These are phyloP conservation scores for Crotalus horridus DNA, from an alignment of 2,113 vertebrate species.

Conservation along the genomic window DNA sequence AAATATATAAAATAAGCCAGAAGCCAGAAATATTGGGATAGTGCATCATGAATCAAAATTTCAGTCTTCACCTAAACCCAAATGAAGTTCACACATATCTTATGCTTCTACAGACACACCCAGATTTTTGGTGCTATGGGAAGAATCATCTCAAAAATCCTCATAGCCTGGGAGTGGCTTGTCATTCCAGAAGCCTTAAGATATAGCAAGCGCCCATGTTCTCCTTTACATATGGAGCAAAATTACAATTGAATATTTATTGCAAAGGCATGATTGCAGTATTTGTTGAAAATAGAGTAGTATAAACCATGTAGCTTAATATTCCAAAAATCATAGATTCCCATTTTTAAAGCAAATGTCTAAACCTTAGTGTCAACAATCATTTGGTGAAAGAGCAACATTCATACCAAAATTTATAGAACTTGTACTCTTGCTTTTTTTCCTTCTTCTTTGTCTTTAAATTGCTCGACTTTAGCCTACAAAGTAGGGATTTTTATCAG, in stretches of 20 bases:
- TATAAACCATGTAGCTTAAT: background rate
- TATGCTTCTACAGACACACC: background rate
- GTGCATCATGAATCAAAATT: background rate
- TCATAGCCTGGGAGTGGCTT: background rate
- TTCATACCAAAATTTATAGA: background rate
- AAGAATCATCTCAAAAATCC: background rate
- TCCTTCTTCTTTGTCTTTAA: background rate
- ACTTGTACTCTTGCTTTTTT: background rate
- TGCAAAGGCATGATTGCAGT: too few species aligned
- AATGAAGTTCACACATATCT: background rate
- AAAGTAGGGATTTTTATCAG: background rate
- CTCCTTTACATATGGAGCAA: background rate
- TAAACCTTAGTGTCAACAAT: background rate
- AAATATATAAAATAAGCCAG: background rate
- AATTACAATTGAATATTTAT: background rate
- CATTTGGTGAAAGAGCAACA: background rate
- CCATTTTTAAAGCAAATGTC: background rate
- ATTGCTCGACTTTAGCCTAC: background rate
- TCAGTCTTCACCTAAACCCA: background rate
- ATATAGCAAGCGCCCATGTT: background rate
- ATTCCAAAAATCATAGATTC: background rate
- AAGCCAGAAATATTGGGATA: background rate
- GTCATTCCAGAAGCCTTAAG: background rate
- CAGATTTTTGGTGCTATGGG: background rate
- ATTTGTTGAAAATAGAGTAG: background rate